These are phyloP conservation scores for Arizona elegans DNA, from an alignment of 2,113 vertebrate genomes.

Conservation along the genomic window DNA sequence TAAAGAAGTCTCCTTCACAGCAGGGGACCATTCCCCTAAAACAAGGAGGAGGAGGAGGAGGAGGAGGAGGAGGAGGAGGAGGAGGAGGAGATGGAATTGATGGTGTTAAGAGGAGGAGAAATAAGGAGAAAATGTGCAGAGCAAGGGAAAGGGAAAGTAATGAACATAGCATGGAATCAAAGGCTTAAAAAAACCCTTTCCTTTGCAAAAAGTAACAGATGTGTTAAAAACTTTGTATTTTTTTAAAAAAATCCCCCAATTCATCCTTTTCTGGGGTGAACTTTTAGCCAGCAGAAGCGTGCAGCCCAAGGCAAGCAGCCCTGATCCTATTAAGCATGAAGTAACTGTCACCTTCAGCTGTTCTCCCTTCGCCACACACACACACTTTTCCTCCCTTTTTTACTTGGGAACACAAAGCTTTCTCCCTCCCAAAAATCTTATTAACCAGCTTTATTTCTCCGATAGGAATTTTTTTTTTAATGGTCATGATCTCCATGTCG, in stretches of 20 bases:
- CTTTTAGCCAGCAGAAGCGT: conserved; percentile 82
- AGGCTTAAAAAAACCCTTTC: conserved; percentile 7
- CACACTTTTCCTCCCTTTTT: conserved; percentile 48
- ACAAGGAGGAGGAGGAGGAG: background rate
- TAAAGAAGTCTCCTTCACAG: background rate
- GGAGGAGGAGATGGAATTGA: background rate
- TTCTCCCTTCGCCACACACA: conserved; percentile 63
- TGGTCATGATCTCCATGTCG: conserved; percentile 79
- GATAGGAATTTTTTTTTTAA: conserved; percentile 76
- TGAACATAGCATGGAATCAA: background rate
- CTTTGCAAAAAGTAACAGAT: conserved; percentile 83
- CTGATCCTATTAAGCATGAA: conserved; percentile 99
- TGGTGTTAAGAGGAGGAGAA: background rate
- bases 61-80: background rate
- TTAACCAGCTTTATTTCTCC: conserved; percentile 89
- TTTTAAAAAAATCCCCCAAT: conserved; percentile 72
- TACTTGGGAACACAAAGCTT: conserved; percentile 84
- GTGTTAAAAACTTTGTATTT: conserved; percentile 87
- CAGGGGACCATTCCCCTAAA: background rate
- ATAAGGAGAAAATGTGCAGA: background rate
- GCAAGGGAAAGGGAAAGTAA: background rate
- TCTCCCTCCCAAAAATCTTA: conserved; percentile 82
- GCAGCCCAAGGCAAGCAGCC: conserved; percentile 78
- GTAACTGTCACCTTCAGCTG: conserved; percentile 99
- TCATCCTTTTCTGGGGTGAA: conserved; percentile 75